Evolutionary conservation across 2,797 vertebrate genomes (phyloP).

Genomic region (Danio albolineatus): DNA sequence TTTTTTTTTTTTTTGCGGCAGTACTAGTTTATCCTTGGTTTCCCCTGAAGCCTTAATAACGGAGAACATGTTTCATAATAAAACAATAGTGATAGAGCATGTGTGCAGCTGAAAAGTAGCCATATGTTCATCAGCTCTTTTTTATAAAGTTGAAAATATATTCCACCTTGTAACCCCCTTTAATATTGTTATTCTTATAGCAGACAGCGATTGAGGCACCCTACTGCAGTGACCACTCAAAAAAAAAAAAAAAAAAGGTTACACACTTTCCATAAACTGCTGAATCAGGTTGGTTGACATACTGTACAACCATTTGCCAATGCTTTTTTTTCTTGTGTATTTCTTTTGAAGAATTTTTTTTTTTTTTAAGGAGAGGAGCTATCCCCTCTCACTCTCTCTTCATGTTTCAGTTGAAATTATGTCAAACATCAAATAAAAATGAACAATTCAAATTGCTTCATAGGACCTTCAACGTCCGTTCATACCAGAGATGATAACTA

Average conservation of each 20-base stretch:
- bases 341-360: background rate
- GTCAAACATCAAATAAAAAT: no score
- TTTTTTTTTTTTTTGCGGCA: background rate
- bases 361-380: no score
- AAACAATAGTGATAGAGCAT: background rate
- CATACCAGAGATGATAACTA: no score
- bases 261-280: background rate
- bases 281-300: constrained; percentile 5
- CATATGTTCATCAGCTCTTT: background rate
- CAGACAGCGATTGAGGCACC: background rate
- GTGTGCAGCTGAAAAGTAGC: background rate
- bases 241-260: background rate
- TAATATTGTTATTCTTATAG: background rate
- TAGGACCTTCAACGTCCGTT: no score
- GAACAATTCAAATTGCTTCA: no score
- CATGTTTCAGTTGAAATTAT: no score
- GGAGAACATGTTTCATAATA: background rate
- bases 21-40: background rate
- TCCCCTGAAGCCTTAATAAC: background rate
- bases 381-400: no score
- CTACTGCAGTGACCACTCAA: background rate
- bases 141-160: constrained; percentile 8
- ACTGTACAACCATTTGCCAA: background rate
- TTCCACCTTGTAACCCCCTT: constrained; percentile 17
- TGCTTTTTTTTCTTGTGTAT: background rate